A percentile compares a stretch with the other conserved stretches of the same genome.
Evolutionary conservation across 2,888 invertebrate genomes (phyloP).

Genomic region (Anagyrus pseudococci): DNA sequence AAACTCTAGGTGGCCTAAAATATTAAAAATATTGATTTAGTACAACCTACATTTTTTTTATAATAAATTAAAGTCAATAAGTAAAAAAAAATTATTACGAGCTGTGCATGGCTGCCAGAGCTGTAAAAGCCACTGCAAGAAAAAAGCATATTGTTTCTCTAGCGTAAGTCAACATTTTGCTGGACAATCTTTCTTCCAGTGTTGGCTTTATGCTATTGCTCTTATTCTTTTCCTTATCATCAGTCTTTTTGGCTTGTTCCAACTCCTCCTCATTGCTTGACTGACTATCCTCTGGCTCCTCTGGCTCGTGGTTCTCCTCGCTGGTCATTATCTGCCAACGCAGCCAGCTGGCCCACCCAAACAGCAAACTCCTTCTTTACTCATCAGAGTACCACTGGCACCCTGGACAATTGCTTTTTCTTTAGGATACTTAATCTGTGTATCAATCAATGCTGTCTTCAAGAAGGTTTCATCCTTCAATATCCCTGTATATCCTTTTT

Average conservation of each 20-base stretch:
- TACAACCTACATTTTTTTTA: neutral
- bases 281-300: constrained; percentile 41
- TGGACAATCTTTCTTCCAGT: constrained; percentile 50
- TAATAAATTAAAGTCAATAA: neutral
- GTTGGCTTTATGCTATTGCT: constrained; percentile 15
- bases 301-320: constrained; percentile 49
- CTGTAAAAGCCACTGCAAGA: constrained; percentile 70
- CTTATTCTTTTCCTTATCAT: constrained; percentile 11
- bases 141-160: constrained; percentile 72
- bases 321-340: constrained; percentile 54
- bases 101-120: constrained; percentile 75
- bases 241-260: constrained; percentile 36
- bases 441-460: neutral
- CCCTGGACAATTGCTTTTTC: neutral
- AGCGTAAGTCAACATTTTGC: constrained; percentile 69
- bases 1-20: constrained; percentile 67
- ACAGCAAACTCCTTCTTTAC: constrained; percentile 4
- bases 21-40: constrained; percentile 3
- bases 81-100: constrained; percentile 67
- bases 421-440: too few species aligned
- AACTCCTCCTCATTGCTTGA: constrained; percentile 55
- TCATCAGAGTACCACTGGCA: constrained; percentile 22
- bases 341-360: constrained; percentile 25
- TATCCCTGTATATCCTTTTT: neutral
- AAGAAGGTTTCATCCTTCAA: neutral